Percentiles rank a stretch among this genome's conserved stretches.
These are phyloP conservation scores for Caenorhabditis afra DNA, from an alignment of 2,888 invertebrate genomes.

Conservation along the genomic window DNA sequence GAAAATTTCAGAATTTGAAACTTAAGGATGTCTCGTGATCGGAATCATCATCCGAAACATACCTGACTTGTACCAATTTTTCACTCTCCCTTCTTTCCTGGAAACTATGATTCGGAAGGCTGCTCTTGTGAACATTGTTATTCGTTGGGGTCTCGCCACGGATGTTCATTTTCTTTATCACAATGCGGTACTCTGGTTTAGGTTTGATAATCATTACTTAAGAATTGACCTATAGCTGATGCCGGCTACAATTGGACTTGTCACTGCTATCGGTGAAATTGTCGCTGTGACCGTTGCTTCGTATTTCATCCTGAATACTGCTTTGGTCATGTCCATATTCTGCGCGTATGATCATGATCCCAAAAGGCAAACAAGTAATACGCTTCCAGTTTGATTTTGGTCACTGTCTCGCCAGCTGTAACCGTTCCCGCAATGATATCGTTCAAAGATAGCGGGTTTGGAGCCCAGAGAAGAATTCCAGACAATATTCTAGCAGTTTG, in stretches of 20 bases:
- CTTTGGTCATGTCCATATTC: constrained; percentile 53
- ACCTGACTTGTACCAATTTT: constrained; percentile 35
- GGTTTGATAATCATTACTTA: too few relatives aligned
- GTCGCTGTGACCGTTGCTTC: constrained; percentile 53
- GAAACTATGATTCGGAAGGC: constrained; percentile 54
- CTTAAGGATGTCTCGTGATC: constrained; percentile 50
- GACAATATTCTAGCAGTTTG: constrained; percentile 51
- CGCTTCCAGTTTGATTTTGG: constrained; percentile 38
- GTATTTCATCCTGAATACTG: constrained; percentile 46
- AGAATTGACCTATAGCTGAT: constrained; percentile 15
- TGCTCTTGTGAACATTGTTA: constrained; percentile 53
- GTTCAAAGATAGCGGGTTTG: constrained; percentile 41
- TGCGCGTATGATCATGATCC: too few relatives aligned
- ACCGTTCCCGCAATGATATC: constrained; percentile 57
- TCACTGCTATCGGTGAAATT: constrained; percentile 42
- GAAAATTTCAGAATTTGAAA: background rate
- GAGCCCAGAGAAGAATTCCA: constrained; percentile 39
- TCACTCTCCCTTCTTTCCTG: constrained; percentile 47
- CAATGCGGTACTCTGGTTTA: constrained; percentile 36
- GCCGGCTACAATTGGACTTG: constrained; percentile 50
- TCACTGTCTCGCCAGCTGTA: constrained; percentile 53
- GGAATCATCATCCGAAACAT: constrained; percentile 57
- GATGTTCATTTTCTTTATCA: constrained; percentile 48
- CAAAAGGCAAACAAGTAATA: too few relatives aligned
- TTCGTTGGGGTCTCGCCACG: constrained; percentile 60